Base-by-base conservation (phyloP, 2,797 vertebrate genomes). In the Luscinia megarhynchos region DNA sequence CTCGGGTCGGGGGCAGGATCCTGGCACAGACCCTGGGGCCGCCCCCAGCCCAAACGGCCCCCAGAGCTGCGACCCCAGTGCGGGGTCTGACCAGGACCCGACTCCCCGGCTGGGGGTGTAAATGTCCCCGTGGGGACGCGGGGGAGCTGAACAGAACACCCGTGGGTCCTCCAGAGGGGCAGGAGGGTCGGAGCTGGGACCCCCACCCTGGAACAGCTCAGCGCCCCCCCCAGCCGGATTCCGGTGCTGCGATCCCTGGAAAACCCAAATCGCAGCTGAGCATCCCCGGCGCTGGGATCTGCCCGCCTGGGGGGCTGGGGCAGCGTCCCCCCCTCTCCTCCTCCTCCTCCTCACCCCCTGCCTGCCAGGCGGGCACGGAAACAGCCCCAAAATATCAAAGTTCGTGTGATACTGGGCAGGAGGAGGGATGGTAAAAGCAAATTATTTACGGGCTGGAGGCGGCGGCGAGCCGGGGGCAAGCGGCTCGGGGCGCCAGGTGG, bases 361-460 rank as follows among this genome's bases (percentile, higher is more conserved):
- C 84, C 66, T 66, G 84, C 59, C 29, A 43, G 59, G 67, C 27
- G 2, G 89, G 46, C 79, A 75, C 50, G 58, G 69, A 88, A 91
- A 68, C 94, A 86, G 85, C 90, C 92, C 70, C 90, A 78, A 90
- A 95, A 88, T 43, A 36, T 90, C 88, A 95, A 95, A 96, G 90
- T 94, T 96, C 41, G 45, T 74, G 92, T 36, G 92, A 95, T 92
- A 94, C 88, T 36, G 90, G 91, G 54, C 86, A 86, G 32, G 80
- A 81, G 86, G 45, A 88, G 40, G 54, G 73, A 68, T 92, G 15
- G 46, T 94, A 95, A 96, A 96, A 91, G 96, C 90, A 81, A 94
- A 95, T 96, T 66, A 96, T 95, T 95, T 94, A 91, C 96, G 90
- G 90, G 80, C 80, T 68, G 83, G 76, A 87, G 86, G 85, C 41